Evolutionary conservation across 2,797 vertebrate species (phyloP).

Genomic region (Ficedula albicollis): DNA sequence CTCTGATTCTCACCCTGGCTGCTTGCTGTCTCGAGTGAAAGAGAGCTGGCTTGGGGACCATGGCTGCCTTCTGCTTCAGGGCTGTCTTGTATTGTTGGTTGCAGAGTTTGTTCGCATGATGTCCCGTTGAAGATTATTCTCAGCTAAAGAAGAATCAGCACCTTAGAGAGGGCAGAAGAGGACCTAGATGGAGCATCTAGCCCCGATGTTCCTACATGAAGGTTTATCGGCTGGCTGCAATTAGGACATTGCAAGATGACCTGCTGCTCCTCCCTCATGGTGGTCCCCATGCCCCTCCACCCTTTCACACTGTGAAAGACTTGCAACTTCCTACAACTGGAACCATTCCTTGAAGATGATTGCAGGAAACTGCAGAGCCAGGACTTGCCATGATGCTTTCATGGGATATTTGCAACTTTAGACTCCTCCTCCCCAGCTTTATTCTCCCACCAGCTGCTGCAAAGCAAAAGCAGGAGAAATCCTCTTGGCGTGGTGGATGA

Average conservation of each 20-base stretch:
- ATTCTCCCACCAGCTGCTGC: slow-evolving; percentile 58
- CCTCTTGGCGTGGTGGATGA: slow-evolving; percentile 32
- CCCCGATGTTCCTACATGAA: slow-evolving; percentile 62
- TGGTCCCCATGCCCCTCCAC: slow-evolving; percentile 72
- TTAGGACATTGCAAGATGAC: slow-evolving; percentile 67
- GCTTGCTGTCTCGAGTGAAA: not conserved
- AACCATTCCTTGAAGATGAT: slow-evolving; percentile 54
- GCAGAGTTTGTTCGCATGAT: slow-evolving; percentile 98
- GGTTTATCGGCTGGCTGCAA: slow-evolving; percentile 70
- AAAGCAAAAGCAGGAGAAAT: slow-evolving; percentile 32
- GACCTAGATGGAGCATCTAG: slow-evolving; percentile 60
- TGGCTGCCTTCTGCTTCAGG: not conserved
- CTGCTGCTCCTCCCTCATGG: slow-evolving; percentile 65
- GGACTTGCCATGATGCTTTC: slow-evolving; percentile 63
- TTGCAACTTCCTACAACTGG: slow-evolving; percentile 77
- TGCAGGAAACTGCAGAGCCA: slow-evolving; percentile 53
- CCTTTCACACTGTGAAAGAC: slow-evolving; percentile 83
- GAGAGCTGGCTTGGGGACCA: not conserved
- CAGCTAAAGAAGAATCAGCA: slow-evolving; percentile 50
- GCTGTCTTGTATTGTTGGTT: slow-evolving; percentile 27
- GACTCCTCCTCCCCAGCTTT: slow-evolving; percentile 57
- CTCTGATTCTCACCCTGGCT: not conserved
- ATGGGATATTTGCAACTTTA: slow-evolving; percentile 55
- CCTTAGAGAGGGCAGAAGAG: slow-evolving; percentile 67
- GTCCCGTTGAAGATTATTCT: slow-evolving; percentile 86